A percentile compares a stretch with the other conserved stretches of the same genome.
phyloP scores from a whole-genome alignment of 2,113 vertebrate genomes.

The Dascyllus trimaculatus region DNA sequence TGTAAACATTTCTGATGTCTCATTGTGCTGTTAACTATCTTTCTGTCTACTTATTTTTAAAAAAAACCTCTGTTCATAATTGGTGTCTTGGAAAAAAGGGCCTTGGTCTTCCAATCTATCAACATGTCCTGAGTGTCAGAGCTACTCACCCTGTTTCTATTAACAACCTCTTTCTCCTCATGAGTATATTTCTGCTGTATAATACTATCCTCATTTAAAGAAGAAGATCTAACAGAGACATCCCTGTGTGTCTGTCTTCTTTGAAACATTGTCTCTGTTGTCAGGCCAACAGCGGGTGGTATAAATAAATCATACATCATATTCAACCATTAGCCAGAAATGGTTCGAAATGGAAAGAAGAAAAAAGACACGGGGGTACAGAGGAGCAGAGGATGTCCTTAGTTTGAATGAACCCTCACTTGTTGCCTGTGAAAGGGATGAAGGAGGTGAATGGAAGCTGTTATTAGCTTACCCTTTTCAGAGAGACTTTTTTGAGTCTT shows the following conservation, averaged over 20 bases:
- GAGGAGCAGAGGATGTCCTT: conserved; percentile 20
- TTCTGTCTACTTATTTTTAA: too few relatives aligned
- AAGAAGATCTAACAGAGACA: background rate
- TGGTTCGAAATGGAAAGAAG: conserved; percentile 24
- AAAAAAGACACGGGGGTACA: background rate
- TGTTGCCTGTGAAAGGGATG: conserved; percentile 26
- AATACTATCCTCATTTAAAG: background rate
- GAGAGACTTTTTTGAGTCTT: background rate
- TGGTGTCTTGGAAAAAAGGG: background rate
- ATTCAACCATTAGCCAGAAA: conserved; percentile 16
- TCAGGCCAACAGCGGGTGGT: conserved; percentile 49
- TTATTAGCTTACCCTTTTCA: conserved; percentile 17
- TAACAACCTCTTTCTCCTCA: background rate
- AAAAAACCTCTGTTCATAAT: background rate
- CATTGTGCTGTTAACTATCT: background rate
- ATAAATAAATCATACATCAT: conserved; percentile 59
- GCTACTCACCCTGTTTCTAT: background rate
- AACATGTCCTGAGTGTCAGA: background rate
- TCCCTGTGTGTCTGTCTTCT: background rate
- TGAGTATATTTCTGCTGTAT: background rate
- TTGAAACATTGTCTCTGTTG: conserved; percentile 61
- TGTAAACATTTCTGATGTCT: background rate
- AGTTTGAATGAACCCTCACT: conserved; percentile 32
- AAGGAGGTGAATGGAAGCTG: conserved; percentile 22
- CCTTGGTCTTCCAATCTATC: background rate